Evolutionary conservation across 2,888 invertebrate species (phyloP).

Genomic region (Meghimatium bilineatum): DNA sequence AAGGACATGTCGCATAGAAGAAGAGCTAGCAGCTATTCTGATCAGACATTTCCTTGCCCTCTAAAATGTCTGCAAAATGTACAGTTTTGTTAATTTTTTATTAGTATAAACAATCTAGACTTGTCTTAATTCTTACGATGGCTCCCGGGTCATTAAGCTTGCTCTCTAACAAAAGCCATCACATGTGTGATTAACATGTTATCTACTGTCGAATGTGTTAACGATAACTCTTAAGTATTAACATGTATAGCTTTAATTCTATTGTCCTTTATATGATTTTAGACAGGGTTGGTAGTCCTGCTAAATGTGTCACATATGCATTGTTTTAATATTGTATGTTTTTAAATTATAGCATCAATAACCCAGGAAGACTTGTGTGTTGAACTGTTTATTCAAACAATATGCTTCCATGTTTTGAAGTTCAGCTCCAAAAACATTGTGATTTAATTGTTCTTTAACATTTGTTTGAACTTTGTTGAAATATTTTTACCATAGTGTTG

Average conservation of each 20-base stretch:
- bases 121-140: too few species aligned
- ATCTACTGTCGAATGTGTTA: background rate
- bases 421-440: background rate
- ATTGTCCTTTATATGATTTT: background rate
- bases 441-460: background rate
- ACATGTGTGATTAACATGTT: background rate
- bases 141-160: too few species aligned
- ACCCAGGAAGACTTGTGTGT: background rate
- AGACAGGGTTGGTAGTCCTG: background rate
- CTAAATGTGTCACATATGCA: background rate
- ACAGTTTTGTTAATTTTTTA: too few species aligned
- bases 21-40: too few species aligned
- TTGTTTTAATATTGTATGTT: background rate
- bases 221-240: background rate
- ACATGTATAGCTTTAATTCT: background rate
- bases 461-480: background rate
- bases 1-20: too few species aligned
- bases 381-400: background rate
- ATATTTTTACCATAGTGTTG: background rate
- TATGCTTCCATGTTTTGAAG: slow-evolving; percentile 2
- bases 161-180: background rate
- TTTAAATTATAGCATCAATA: background rate
- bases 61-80: too few species aligned
- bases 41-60: too few species aligned
- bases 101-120: too few species aligned